Evolutionary conservation across 2,113 vertebrate genomes (phyloP).

Genomic region (Eulacestoma nigropectus): DNA sequence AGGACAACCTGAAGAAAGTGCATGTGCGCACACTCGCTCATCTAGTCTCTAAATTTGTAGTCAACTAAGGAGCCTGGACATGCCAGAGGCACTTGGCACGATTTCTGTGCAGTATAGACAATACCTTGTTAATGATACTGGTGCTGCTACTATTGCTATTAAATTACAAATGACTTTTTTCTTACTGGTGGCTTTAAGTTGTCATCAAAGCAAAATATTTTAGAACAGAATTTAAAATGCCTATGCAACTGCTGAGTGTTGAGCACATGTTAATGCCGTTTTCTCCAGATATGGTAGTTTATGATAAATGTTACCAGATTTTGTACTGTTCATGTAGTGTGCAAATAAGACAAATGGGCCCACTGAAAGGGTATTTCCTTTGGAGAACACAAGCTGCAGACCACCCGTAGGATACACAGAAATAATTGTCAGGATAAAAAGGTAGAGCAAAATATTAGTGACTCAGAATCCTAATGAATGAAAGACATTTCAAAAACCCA

Average conservation of each 20-base stretch:
- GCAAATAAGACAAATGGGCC: slow-evolving; percentile 51
- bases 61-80: not conserved
- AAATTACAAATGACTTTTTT: not conserved
- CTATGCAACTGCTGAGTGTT: slow-evolving; percentile 28
- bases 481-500: not conserved
- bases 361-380: slow-evolving; percentile 56
- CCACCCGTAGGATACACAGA: slow-evolving; percentile 18
- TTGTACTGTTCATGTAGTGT: slow-evolving; percentile 17
- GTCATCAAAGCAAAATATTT: slow-evolving; percentile 31
- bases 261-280: slow-evolving; percentile 56
- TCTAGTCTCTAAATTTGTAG: not conserved
- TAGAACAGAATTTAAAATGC: slow-evolving; percentile 3
- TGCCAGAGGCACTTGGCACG: not conserved
- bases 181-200: not conserved
- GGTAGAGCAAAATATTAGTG: not conserved
- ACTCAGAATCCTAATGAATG: not conserved
- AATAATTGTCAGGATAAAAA: slow-evolving; percentile 34
- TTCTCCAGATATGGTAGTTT: slow-evolving; percentile 53
- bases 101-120: not conserved
- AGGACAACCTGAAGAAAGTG: not conserved
- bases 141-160: not conserved
- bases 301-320: slow-evolving; percentile 62
- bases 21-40: not conserved
- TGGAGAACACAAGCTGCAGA: slow-evolving; percentile 22
- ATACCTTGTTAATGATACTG: not conserved